Base-by-base conservation (phyloP, 2,113 vertebrate species). In the Corythoichthys haematopterus region DNA sequence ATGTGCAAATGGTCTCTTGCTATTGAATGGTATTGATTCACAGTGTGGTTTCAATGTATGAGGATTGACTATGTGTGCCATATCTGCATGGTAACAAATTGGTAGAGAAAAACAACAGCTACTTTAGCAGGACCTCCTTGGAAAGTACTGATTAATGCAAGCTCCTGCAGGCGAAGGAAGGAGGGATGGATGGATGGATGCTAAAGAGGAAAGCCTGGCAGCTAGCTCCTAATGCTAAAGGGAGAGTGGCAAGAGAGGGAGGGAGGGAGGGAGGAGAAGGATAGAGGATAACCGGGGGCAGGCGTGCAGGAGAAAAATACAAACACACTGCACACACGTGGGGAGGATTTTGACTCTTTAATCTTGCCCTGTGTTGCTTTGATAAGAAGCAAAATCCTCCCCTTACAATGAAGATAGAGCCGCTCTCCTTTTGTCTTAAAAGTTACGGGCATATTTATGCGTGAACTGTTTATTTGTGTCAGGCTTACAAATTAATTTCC, bases 351-450 rank as follows among this genome's bases (percentile, higher is more conserved):
- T 85, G 86, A 84, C 85, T 86, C 85, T 85, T 85, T 90, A 89
- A 90, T 90, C 89, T 87, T 81, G 80, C 86, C 82, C 88, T 90
- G 86, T 87, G 83, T 84, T 74, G 83, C 87, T 82, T 88, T 88
- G 90, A 90, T 90, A 91, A 90, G 86, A 75, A 84, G 72, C 81
- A 67, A 85, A 88, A 85, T 84, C 82, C 79, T 78, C 71, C 76
- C 81, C 80, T 83, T 80, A 82, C 83, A 69, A 81, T 13, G 58
- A 77, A 88, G 86, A 90, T 90, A 86, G 83, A 88, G 85, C 80
- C 80, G 84, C 84, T 87, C 81, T 79, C 85, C 77, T 76, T 87
- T 87, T 88, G 83, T 87, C 82, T 88, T 71, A 77, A 82, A 57
- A 88, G 83, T 91, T 84, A 79, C 66, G 70, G 81, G 80, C 82